A percentile compares a stretch with the other conserved stretches of the same genome.
Evolutionary conservation across 2,113 vertebrate genomes (phyloP).

Genomic region (Marmota monax): DNA sequence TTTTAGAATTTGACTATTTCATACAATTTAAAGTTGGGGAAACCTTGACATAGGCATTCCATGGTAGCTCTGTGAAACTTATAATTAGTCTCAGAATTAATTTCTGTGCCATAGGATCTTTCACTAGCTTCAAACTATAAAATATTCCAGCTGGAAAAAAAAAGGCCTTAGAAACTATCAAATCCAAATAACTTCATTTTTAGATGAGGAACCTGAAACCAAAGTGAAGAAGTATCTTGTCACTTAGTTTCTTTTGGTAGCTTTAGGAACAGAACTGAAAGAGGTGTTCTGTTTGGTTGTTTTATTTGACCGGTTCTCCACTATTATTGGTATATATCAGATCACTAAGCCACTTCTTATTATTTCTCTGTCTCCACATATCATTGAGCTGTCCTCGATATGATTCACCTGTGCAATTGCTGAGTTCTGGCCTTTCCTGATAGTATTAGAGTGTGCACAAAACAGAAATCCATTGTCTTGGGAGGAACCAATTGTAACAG

Average conservation of each 20-base stretch:
- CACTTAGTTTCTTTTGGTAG: background rate
- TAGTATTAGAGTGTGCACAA: background rate
- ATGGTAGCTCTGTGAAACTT: background rate
- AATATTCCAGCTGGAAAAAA: background rate
- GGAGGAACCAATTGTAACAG: background rate
- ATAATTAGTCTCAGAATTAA: background rate
- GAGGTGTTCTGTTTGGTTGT: background rate
- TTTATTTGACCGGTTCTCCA: background rate
- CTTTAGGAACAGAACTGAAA: background rate
- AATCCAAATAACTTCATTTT: background rate
- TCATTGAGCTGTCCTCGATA: background rate
- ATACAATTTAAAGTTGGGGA: background rate
- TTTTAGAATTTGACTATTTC: background rate
- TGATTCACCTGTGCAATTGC: background rate
- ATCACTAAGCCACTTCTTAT: background rate
- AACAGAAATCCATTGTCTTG: background rate
- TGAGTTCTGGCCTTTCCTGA: background rate
- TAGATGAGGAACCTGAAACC: background rate
- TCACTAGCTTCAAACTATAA: background rate
- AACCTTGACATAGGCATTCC: background rate
- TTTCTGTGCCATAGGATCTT: background rate
- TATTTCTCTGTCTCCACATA: background rate
- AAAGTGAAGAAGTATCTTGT: background rate
- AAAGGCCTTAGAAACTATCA: background rate
- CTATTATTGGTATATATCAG: background rate